Evolutionary conservation across 2,797 vertebrate species (phyloP).

Genomic region (Taeniopygia guttata): DNA sequence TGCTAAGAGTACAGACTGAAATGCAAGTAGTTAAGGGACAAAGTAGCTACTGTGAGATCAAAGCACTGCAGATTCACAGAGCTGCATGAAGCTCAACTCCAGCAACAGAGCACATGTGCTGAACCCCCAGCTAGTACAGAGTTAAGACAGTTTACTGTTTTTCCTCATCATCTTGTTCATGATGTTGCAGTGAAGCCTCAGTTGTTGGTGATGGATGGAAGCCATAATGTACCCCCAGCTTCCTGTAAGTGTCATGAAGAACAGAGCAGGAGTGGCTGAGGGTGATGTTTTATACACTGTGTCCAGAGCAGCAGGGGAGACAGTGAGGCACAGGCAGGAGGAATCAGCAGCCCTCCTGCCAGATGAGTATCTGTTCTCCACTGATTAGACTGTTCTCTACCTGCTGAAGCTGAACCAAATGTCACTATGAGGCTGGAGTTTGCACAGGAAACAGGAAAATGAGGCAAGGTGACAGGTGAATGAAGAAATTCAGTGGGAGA

Average conservation of each 20-base stretch:
- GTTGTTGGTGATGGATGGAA: not conserved
- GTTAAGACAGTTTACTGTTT: not conserved
- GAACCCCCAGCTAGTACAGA: not conserved
- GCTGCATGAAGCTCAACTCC: not conserved
- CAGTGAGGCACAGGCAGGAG: not conserved
- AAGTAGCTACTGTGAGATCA: not conserved
- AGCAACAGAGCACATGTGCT: not conserved
- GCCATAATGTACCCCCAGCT: not conserved
- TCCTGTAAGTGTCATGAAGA: not conserved
- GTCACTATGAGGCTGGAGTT: not conserved
- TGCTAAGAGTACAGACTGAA: not conserved
- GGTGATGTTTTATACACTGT: not conserved
- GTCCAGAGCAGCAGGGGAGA: not conserved
- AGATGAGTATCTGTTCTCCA: not conserved
- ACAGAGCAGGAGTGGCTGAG: not conserved
- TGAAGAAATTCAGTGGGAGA: not conserved
- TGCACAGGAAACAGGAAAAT: slow-evolving; percentile 35
- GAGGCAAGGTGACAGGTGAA: slow-evolving; percentile 36
- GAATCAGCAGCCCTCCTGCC: not conserved
- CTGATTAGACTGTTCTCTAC: not conserved
- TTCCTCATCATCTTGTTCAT: not conserved
- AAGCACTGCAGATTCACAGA: not conserved
- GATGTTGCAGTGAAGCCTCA: not conserved
- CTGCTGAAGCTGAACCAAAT: slow-evolving; percentile 8
- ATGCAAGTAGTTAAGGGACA: not conserved